Evolutionary conservation across 2,797 vertebrate species (phyloP), one percentile per base, ranked within the genome.

Genomic region (Rhodeus uyekii): DNA sequence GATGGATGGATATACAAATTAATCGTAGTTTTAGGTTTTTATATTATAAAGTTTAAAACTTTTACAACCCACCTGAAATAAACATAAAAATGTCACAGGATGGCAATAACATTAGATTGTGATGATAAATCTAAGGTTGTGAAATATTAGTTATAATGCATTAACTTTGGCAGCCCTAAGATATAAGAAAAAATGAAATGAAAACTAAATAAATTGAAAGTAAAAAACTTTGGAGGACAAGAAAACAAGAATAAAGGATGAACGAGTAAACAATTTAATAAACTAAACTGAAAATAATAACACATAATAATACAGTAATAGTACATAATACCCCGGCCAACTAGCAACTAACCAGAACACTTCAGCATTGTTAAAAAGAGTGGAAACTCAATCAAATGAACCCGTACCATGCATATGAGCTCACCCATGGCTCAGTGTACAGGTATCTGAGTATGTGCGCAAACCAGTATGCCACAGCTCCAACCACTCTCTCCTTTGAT

Each of bases 281-380:
- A 34, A 18, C 1, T 7, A 12, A 38, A 64, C 0, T 14, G 5
- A 38, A 13, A 13, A 13, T n/a, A 0, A n/a, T 0, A 36, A n/a
- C n/a, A n/a, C n/a, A n/a, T n/a, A n/a, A 13, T n/a, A 0, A n/a
- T 0, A 36, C 1, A 64, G 10, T 22, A 18, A 18, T 8, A 61
- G 22, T 22, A 50, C 48, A 50, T 24, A 12, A 55, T 24, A 44
- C 16, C n/a, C 8, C n/a, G 2, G n/a, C 22, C 12, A 39, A 13
- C 36, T 24, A 24, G 36, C 36, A 22, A 2, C 63, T 34, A n/a
- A 0, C 63, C 10, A 65, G 4, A 3, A 38, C 19, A n/a, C 34
- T 22, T 38, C 12, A 64, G 19, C 19, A 6, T 38, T 38, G 38
- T n/a, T 67, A 24, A 13, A 67, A 10, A n/a, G 22, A 39, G 22